Evolutionary conservation across 2,113 vertebrate genomes (phyloP).

Genomic region (Paralichthys olivaceus): DNA sequence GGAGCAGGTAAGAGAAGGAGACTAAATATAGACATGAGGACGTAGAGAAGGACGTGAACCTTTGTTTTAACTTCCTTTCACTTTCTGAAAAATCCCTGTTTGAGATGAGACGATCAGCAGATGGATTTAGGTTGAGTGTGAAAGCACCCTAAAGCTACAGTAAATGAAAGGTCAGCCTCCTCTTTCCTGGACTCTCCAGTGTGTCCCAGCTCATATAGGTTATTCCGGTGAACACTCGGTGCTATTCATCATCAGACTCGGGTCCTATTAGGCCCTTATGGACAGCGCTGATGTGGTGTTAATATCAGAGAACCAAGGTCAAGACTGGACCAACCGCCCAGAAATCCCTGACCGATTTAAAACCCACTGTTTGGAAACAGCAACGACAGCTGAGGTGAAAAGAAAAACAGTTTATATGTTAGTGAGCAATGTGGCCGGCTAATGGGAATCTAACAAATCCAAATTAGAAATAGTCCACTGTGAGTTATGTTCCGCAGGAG

Average conservation of each 20-base stretch:
- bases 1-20: neutral
- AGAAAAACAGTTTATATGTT: neutral
- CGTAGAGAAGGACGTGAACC: neutral
- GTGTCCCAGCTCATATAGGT: slow-evolving; percentile 35
- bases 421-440: neutral
- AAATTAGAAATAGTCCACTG: neutral
- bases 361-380: slow-evolving; percentile 6
- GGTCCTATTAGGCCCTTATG: slow-evolving; percentile 10
- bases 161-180: slow-evolving; percentile 33
- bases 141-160: slow-evolving; percentile 22
- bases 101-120: neutral
- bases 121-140: slow-evolving; percentile 13
- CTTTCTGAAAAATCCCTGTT: neutral
- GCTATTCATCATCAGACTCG: slow-evolving; percentile 46
- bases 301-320: slow-evolving; percentile 35
- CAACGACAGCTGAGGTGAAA: slow-evolving; percentile 3
- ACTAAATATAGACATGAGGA: neutral
- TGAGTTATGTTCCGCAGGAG: neutral
- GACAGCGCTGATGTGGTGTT: slow-evolving; percentile 30
- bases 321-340: slow-evolving; percentile 3
- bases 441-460: neutral
- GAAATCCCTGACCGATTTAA: slow-evolving; percentile 16
- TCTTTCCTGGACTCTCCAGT: slow-evolving; percentile 1
- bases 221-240: neutral
- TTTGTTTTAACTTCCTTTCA: neutral